Conservation (phyloP, 2,113 vertebrate species). For the Neofelis nebulosa region DNA sequence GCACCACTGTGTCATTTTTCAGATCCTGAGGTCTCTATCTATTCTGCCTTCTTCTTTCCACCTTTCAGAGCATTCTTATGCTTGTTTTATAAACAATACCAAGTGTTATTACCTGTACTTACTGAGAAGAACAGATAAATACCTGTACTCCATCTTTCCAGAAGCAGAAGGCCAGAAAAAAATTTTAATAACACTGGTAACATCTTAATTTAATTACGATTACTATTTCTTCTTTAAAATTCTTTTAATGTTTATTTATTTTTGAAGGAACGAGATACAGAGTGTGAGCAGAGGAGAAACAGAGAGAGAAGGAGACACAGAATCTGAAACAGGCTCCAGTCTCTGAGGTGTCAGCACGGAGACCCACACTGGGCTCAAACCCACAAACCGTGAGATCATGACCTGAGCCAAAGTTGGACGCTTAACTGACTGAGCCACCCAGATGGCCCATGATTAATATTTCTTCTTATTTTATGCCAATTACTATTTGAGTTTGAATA, state of each 20-base stretch:
- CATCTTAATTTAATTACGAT: too few species aligned
- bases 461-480: neutral
- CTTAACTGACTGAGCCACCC: too few species aligned
- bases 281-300: too few species aligned
- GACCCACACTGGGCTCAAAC: too few species aligned
- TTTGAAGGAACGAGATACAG: too few species aligned
- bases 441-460: neutral
- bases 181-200: neutral
- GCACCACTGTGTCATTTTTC: neutral
- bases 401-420: too few species aligned
- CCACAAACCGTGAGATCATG: too few species aligned
- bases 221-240: too few species aligned
- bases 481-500: neutral
- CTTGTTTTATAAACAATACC: neutral
- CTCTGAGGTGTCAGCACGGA: too few species aligned
- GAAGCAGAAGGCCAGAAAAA: neutral
- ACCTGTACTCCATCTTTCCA: neutral
- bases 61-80: neutral
- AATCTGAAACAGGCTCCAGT: too few species aligned
- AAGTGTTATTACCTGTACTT: neutral
- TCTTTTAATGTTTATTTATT: too few species aligned
- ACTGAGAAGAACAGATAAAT: neutral
- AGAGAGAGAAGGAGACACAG: too few species aligned
- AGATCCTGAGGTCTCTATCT: fast-evolving
- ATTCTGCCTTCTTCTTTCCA: neutral